A percentile compares a stretch with the other conserved stretches of the same genome.
phyloP scores from a whole-genome alignment of 2,113 vertebrate genomes.

The Poecile atricapillus region DNA sequence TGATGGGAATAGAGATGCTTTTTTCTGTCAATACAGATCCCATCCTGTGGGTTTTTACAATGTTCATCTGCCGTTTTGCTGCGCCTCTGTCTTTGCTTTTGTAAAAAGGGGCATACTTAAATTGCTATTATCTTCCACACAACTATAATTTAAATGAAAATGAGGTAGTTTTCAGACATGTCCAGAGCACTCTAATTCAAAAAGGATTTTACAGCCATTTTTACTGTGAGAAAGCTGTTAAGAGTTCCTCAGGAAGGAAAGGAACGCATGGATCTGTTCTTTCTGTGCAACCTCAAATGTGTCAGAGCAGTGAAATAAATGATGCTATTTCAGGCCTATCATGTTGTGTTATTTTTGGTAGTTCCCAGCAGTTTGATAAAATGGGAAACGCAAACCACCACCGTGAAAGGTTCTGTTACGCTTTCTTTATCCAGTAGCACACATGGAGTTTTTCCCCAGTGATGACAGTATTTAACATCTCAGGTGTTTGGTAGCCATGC shows the following conservation, averaged over 20 bases:
- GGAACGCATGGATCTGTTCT: not conserved
- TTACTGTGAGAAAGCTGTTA: not conserved
- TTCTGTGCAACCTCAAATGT: conserved; percentile 9
- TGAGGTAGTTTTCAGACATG: not conserved
- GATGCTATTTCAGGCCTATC: not conserved
- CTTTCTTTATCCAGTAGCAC: not conserved
- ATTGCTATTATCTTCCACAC: not conserved
- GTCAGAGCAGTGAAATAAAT: conserved; percentile 46
- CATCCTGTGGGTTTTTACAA: not conserved
- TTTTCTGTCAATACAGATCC: not conserved
- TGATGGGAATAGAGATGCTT: not conserved
- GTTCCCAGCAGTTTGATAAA: conserved; percentile 25
- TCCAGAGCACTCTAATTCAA: not conserved
- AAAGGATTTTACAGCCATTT: not conserved
- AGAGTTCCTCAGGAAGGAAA: not conserved
- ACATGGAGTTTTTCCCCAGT: not conserved
- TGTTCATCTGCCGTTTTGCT: not conserved
- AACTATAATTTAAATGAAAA: conserved; percentile 1
- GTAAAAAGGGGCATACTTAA: not conserved
- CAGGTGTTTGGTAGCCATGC: not conserved
- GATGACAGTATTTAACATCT: not conserved
- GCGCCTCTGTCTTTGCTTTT: not conserved
- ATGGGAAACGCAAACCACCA: not conserved
- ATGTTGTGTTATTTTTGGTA: conserved; percentile 29
- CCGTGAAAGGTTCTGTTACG: not conserved